These are phyloP conservation scores for Nephrocerus scutellatus DNA, from an alignment of 2,888 invertebrate species.

Conservation along the genomic window DNA sequence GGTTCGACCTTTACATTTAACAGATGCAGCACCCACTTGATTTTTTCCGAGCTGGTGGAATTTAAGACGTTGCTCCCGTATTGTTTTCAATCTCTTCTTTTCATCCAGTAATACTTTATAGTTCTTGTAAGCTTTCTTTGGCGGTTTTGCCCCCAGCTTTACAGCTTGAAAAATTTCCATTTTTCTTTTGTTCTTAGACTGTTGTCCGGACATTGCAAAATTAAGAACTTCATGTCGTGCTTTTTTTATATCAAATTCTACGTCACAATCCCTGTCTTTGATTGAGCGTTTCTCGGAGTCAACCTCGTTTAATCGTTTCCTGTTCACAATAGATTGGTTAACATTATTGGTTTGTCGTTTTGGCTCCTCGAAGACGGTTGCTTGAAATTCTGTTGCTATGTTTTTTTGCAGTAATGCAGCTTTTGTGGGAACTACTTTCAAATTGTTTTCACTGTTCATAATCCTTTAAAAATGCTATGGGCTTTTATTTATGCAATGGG, in stretches of 20 bases:
- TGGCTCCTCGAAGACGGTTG: conserved; percentile 37
- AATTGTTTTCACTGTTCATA: conserved; percentile 20
- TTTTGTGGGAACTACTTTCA: conserved; percentile 40
- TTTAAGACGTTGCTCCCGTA: conserved; percentile 49
- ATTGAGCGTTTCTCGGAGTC: not conserved
- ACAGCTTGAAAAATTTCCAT: conserved; percentile 73
- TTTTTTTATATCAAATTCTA: conserved; percentile 64
- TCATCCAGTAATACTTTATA: conserved; percentile 65
- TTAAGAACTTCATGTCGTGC: conserved; percentile 76
- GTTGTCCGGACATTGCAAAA: conserved; percentile 70
- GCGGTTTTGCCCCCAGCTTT: conserved; percentile 77
- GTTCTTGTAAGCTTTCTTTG: conserved; percentile 61
- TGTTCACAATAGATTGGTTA: too few relatives aligned
- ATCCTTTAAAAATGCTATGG: too few relatives aligned
- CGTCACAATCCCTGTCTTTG: not conserved
- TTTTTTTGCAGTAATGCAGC: conserved; percentile 36
- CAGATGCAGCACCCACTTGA: conserved; percentile 52
- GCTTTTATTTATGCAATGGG: too few relatives aligned
- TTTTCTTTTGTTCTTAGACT: conserved; percentile 63
- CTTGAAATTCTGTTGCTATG: conserved; percentile 29
- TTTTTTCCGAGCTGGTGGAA: conserved; percentile 55
- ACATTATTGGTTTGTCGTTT: conserved; percentile 14
- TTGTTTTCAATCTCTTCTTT: conserved; percentile 53
- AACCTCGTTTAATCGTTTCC: not conserved
- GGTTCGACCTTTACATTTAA: conserved; percentile 47